A percentile compares a stretch with the other conserved stretches of the same genome.
phyloP scores from a whole-genome alignment of 2,113 vertebrate genomes.

The Narcine bancroftii region DNA sequence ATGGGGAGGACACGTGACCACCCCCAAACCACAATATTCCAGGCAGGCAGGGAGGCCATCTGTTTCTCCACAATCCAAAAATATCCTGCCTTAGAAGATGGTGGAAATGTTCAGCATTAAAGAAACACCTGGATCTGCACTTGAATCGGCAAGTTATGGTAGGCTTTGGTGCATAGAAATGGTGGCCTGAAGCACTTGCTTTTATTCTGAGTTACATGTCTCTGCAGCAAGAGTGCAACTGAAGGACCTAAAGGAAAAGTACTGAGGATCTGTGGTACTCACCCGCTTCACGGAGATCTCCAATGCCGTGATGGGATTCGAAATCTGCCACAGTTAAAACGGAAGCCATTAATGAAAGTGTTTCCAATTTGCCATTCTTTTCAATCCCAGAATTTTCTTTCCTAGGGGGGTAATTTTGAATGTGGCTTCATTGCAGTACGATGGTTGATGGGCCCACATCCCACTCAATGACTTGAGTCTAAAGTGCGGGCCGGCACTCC shows the following conservation, averaged over 20 bases:
- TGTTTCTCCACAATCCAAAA: too few species aligned
- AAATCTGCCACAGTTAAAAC: constrained; percentile 52
- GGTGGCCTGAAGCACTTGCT: too few species aligned
- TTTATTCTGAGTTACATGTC: too few species aligned
- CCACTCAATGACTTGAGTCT: background rate
- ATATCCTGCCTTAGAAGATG: too few species aligned
- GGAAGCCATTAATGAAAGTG: background rate
- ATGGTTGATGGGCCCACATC: background rate
- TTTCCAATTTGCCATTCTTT: background rate
- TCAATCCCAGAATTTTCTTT: background rate
- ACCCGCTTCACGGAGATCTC: constrained; percentile 91
- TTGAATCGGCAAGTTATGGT: too few species aligned
- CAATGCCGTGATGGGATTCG: constrained; percentile 78
- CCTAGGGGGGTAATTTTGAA: background rate
- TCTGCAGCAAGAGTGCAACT: too few species aligned
- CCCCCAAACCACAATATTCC: too few species aligned
- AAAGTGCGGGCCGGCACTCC: background rate
- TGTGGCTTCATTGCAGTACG: background rate
- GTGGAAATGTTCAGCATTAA: too few species aligned
- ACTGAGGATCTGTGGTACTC: constrained; percentile 41
- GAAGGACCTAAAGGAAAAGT: background rate
- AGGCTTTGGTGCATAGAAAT: too few species aligned
- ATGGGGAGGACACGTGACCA: too few species aligned
- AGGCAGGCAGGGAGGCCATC: too few species aligned
- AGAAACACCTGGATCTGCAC: too few species aligned